These are phyloP conservation scores for Pagrus major DNA, from an alignment of 2,113 vertebrate species.

Conservation along the genomic window DNA sequence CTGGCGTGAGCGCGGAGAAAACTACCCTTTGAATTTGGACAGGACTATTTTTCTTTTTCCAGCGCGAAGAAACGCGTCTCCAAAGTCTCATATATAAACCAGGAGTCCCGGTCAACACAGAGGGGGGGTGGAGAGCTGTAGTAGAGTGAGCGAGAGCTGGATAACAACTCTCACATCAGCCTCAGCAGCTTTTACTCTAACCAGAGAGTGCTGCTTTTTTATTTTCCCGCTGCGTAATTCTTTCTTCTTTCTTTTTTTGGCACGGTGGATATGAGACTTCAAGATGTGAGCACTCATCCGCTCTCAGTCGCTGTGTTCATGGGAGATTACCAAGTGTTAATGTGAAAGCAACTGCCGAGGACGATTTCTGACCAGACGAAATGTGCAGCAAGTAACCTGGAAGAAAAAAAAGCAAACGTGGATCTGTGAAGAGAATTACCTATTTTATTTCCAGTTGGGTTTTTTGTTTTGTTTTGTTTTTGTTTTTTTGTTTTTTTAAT, in stretches of 20 bases:
- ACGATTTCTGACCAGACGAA: conserved; percentile 43
- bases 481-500: neutral
- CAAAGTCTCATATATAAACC: conserved; percentile 52
- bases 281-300: conserved; percentile 65
- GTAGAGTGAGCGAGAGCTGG: conserved; percentile 56
- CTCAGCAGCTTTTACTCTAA: conserved; percentile 7
- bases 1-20: conserved; percentile 38
- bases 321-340: conserved; percentile 67
- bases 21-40: conserved; percentile 25
- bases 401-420: conserved; percentile 37
- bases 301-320: conserved; percentile 49
- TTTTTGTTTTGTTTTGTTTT: conserved; percentile 8
- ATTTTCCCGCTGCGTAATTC: conserved; percentile 1
- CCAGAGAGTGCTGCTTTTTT: neutral
- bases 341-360: conserved; percentile 43
- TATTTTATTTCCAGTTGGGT: conserved; percentile 5
- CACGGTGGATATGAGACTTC: conserved; percentile 59
- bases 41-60: conserved; percentile 29
- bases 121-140: neutral
- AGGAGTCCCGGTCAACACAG: conserved; percentile 58
- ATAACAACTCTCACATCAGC: conserved; percentile 47
- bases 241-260: conserved; percentile 3
- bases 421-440: conserved; percentile 64
- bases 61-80: conserved; percentile 46
- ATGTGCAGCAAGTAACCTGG: conserved; percentile 43